Evolutionary conservation across 2,888 invertebrate species (phyloP).

Genomic region (Alentia gelatinosa): DNA sequence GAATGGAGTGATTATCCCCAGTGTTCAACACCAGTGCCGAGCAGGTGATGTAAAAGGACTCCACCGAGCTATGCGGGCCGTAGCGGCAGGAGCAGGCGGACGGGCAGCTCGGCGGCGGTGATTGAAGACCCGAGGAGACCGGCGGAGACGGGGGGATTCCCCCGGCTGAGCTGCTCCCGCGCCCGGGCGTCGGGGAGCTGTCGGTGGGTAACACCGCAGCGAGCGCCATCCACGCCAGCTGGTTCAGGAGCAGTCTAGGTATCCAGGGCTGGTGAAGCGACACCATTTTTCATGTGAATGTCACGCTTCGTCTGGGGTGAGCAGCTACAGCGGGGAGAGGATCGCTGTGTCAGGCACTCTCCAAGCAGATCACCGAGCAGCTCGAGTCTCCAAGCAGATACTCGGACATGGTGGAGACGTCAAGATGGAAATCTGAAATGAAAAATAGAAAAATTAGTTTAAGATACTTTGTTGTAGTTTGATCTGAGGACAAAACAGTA

Average conservation of each 20-base stretch:
- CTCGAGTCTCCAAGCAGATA: too few relatives aligned
- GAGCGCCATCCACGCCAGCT: background rate
- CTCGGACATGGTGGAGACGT: background rate
- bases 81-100: slow-evolving; percentile 23
- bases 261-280: background rate
- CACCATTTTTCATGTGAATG: background rate
- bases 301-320: background rate
- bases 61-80: background rate
- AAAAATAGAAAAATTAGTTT: background rate
- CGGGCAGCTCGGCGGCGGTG: background rate
- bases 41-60: slow-evolving; percentile 25
- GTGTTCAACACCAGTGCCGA: background rate
- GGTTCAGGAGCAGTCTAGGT: background rate
- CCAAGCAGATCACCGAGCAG: too few relatives aligned
- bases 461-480: too few relatives aligned
- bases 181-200: too few relatives aligned
- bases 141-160: background rate
- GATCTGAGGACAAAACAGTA: too few relatives aligned
- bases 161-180: too few relatives aligned
- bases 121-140: background rate
- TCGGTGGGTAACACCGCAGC: background rate
- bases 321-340: background rate
- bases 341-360: background rate
- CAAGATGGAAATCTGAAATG: slow-evolving; percentile 4
- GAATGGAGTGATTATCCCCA: slow-evolving; percentile 40